Conservation (phyloP, 2,113 vertebrate species). For the Leucosticte australis region DNA sequence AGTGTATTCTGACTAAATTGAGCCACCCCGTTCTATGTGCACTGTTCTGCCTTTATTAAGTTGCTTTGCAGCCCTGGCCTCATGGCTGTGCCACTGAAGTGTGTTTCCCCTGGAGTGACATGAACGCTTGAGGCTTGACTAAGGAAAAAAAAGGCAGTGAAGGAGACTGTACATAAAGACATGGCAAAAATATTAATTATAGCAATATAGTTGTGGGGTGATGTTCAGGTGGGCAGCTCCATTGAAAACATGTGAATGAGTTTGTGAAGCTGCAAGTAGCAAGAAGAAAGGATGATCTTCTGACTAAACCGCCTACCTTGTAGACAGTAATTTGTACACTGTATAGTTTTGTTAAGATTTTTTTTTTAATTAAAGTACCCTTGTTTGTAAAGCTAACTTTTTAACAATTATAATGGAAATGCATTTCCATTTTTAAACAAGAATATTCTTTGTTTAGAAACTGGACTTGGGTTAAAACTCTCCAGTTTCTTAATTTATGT, state of each 20-base stretch:
- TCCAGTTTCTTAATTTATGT: conserved; percentile 90
- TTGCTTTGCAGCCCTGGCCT: conserved; percentile 91
- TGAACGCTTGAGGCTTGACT: conserved; percentile 78
- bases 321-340: conserved; percentile 99
- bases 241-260: conserved; percentile 82
- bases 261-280: conserved; percentile 87
- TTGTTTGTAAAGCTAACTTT: conserved; percentile 92
- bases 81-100: conserved; percentile 86
- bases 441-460: conserved; percentile 83
- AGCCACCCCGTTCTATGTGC: conserved; percentile 85
- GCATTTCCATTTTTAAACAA: conserved; percentile 87
- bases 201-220: conserved; percentile 89
- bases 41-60: conserved; percentile 81
- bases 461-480: conserved; percentile 98
- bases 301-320: conserved; percentile 87
- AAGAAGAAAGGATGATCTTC: conserved; percentile 88
- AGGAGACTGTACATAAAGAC: conserved; percentile 89
- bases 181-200: conserved; percentile 85
- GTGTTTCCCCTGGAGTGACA: conserved; percentile 84
- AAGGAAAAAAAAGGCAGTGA: conserved; percentile 79
- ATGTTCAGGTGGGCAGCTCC: conserved; percentile 89
- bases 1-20: conserved; percentile 78
- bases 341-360: conserved; percentile 89
- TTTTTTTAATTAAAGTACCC: conserved; percentile 86
- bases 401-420: conserved; percentile 86